These are phyloP conservation scores for Vombatus ursinus DNA, from an alignment of 2,113 vertebrate species.

Conservation along the genomic window DNA sequence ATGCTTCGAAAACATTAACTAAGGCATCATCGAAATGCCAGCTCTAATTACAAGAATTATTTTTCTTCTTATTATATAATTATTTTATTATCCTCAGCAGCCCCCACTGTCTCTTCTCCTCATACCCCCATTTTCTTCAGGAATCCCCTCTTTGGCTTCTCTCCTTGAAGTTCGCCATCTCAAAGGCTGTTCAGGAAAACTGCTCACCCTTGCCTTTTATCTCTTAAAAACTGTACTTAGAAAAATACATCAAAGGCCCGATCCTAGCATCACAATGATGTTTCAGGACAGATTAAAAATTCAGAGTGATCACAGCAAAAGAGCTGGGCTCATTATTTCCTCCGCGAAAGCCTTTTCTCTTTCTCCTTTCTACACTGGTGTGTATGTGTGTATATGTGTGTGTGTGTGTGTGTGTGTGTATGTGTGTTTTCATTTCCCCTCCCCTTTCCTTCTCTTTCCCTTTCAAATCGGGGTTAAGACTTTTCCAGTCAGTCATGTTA, in stretches of 20 bases:
- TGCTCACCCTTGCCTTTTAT: not conserved
- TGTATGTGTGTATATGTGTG: no score
- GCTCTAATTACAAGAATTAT: not conserved
- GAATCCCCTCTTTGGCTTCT: accelerated
- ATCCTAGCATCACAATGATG: not conserved
- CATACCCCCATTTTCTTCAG: not conserved
- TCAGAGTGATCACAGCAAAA: not conserved
- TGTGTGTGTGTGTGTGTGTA: no score
- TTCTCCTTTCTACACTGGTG: not conserved
- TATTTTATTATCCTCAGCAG: not conserved
- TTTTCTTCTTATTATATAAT: not conserved
- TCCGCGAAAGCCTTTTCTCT: not conserved
- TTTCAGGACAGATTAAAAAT: slow-evolving; percentile 29
- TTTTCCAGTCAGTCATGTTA: slow-evolving; percentile 22
- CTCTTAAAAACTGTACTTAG: not conserved
- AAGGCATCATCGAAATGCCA: not conserved
- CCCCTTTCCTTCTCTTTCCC: not conserved
- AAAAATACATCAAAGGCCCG: not conserved
- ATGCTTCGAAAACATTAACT: not conserved
- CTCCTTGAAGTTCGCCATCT: not conserved
- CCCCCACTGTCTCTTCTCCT: not conserved
- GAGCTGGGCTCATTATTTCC: not conserved
- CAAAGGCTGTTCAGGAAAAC: not conserved
- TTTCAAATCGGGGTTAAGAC: slow-evolving; percentile 27
- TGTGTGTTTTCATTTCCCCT: not conserved